Conservation (phyloP, 1,140 invertebrate genomes). For the Leptoteleia sp. region DNA sequence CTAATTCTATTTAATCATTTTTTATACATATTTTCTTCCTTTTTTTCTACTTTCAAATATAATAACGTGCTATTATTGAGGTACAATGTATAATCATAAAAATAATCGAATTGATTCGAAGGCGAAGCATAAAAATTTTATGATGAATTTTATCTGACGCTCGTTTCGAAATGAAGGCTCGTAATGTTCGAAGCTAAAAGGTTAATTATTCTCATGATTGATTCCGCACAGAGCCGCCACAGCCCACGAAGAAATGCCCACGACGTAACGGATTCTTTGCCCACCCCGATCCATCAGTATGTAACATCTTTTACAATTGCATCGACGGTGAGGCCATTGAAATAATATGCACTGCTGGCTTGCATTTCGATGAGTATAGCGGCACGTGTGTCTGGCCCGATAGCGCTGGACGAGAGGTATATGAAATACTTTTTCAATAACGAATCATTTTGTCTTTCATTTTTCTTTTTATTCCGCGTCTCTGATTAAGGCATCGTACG, state of each 20-base stretch:
- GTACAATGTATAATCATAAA: slow-evolving; percentile 3
- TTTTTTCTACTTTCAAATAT: too few species aligned
- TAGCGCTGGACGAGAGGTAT: slow-evolving; percentile 87
- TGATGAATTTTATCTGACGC: not conserved
- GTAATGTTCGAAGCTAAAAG: slow-evolving; percentile 21
- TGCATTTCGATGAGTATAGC: slow-evolving; percentile 93
- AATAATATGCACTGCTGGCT: slow-evolving; percentile 90
- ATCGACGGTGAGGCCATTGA: slow-evolving; percentile 91
- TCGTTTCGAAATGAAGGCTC: slow-evolving; percentile 16
- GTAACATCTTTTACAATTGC: slow-evolving; percentile 94
- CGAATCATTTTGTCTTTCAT: slow-evolving; percentile 29
- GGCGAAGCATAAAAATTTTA: slow-evolving; percentile 7
- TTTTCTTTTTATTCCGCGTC: too few species aligned
- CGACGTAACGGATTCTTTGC: slow-evolving; percentile 93
- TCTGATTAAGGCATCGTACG: slow-evolving; percentile 1
- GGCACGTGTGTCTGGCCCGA: slow-evolving; percentile 94
- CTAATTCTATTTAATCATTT: too few species aligned
- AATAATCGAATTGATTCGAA: not conserved
- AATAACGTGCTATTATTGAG: not conserved
- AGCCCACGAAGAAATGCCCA: slow-evolving; percentile 87
- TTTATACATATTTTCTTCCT: too few species aligned
- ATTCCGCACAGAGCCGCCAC: slow-evolving; percentile 86
- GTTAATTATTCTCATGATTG: slow-evolving; percentile 54
- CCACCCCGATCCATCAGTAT: slow-evolving; percentile 89
- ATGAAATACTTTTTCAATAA: slow-evolving; percentile 17